Percentiles rank a stretch among this genome's conserved stretches.
phyloP scores from a whole-genome alignment of 1,140 invertebrate species.

The Neoseiulus cucumeris region DNA sequence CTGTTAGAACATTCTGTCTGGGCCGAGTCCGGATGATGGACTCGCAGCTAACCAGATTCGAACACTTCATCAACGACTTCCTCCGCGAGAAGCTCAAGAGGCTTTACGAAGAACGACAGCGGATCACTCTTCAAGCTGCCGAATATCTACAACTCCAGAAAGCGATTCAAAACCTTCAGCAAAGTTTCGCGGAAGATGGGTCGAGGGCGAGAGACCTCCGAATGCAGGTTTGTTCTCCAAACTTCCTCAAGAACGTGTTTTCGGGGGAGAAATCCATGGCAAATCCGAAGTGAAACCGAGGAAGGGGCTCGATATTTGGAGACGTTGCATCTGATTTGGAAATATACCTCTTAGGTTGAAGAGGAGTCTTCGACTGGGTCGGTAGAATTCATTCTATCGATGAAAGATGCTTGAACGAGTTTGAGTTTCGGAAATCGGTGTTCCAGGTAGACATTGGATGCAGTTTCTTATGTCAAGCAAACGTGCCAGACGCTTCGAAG shows the following conservation, averaged over 20 bases:
- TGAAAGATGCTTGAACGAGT: no score
- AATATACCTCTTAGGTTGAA: not conserved
- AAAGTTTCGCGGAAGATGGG: constrained; percentile 13
- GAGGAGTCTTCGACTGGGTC: not conserved
- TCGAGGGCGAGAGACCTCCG: not conserved
- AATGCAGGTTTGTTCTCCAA: not conserved
- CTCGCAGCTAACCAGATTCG: constrained; percentile 15
- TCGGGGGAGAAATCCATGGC: not conserved
- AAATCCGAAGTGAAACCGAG: not conserved
- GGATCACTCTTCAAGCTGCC: constrained; percentile 42
- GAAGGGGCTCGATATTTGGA: not conserved
- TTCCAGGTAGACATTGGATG: constrained; percentile 19
- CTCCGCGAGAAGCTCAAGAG: constrained; percentile 20
- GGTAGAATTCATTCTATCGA: no score
- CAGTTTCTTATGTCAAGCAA: constrained; percentile 22
- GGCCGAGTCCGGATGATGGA: no score
- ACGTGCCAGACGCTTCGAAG: constrained; percentile 41
- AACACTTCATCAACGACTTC: constrained; percentile 20
- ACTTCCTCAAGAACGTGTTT: not conserved
- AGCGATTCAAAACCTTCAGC: constrained; percentile 35
- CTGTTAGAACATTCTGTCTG: no score
- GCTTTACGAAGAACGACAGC: constrained; percentile 37
- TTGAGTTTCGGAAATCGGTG: not conserved
- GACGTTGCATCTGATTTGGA: not conserved
- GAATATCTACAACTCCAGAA: constrained; percentile 50